A percentile compares a stretch with the other conserved stretches of the same genome.
Evolutionary conservation across 1,140 invertebrate species (phyloP).

Genomic region (Paraescarpia echinospica): DNA sequence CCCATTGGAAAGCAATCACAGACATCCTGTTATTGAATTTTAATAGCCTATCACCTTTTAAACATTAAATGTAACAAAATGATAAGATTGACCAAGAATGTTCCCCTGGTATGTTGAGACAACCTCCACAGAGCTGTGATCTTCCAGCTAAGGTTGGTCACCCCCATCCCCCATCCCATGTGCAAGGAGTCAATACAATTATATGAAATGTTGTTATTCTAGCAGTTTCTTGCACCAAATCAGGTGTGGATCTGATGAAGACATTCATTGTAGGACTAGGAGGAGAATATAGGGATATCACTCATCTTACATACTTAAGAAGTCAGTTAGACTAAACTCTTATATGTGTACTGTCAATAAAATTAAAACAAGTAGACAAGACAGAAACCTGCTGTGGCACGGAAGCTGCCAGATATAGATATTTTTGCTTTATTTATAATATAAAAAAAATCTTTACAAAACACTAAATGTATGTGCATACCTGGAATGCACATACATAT

Average conservation of each 20-base stretch:
- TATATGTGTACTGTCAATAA: neutral
- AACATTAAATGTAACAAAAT: neutral
- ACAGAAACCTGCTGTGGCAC: neutral
- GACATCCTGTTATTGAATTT: neutral
- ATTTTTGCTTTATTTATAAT: neutral
- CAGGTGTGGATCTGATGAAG: neutral
- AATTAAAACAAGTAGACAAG: neutral
- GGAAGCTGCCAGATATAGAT: neutral
- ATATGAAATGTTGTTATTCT: neutral
- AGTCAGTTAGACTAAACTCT: neutral
- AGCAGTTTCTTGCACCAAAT: neutral
- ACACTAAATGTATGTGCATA: neutral
- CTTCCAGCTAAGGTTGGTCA: neutral
- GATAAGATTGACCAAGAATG: neutral
- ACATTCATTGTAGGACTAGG: neutral
- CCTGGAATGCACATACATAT: no score
- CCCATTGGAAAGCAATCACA: no score
- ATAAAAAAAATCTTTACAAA: neutral
- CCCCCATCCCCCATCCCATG: neutral
- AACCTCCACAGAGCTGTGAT: neutral
- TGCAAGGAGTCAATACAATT: neutral
- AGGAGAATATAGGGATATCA: neutral
- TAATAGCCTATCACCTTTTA: neutral
- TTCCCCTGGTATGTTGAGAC: neutral
- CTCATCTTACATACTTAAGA: neutral